A percentile compares a stretch with the other conserved stretches of the same genome.
phyloP scores from a whole-genome alignment of 2,888 invertebrate species.

The Lithosia quadra region DNA sequence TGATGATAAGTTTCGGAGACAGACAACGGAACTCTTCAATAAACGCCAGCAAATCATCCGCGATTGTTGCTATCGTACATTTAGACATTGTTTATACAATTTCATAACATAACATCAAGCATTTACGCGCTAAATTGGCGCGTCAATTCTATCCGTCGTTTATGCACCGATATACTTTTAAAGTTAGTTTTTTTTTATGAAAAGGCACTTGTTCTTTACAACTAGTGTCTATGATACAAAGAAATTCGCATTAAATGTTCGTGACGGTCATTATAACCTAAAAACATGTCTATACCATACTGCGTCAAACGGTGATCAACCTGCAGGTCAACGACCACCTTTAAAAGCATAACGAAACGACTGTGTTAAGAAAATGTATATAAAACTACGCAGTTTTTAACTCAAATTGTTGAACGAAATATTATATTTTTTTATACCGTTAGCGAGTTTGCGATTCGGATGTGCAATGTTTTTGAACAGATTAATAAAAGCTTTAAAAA shows the following conservation, averaged over 20 bases:
- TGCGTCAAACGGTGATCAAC: not conserved
- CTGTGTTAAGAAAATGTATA: not conserved
- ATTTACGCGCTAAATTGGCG: too few relatives aligned
- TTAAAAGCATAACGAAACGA: constrained; percentile 3
- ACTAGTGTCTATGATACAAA: not conserved
- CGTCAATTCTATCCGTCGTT: too few relatives aligned
- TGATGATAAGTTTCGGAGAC: too few relatives aligned
- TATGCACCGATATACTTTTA: too few relatives aligned
- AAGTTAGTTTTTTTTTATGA: too few relatives aligned
- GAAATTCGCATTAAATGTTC: not conserved
- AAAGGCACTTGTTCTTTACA: too few relatives aligned
- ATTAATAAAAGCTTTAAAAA: too few relatives aligned
- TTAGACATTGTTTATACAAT: too few relatives aligned
- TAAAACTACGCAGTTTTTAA: not conserved
- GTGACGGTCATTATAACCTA: not conserved
- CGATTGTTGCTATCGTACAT: too few relatives aligned
- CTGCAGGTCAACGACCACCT: not conserved
- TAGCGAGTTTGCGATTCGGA: not conserved
- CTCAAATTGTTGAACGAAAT: not conserved
- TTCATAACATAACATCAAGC: too few relatives aligned
- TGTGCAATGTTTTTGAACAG: not conserved
- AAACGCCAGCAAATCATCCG: too few relatives aligned
- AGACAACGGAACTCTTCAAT: too few relatives aligned
- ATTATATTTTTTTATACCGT: not conserved
- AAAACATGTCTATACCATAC: not conserved